These are phyloP conservation scores for Antigone vipio DNA, from an alignment of 2,113 vertebrate genomes.

Conservation along the genomic window DNA sequence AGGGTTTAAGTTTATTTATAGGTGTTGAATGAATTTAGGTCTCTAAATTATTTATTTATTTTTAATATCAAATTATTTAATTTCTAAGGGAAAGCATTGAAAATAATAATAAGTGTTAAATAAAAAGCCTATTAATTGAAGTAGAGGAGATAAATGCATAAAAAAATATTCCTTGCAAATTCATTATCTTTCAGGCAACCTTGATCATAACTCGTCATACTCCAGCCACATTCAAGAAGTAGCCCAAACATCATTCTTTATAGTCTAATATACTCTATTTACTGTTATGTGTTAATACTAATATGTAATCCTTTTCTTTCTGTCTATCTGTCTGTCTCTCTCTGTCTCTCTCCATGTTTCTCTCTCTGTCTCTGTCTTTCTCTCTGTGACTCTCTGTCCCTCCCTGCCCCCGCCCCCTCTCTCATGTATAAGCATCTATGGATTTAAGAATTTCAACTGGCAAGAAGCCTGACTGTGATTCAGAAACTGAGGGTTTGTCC, in stretches of 20 bases:
- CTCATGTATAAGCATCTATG: not conserved
- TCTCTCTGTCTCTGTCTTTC: not conserved
- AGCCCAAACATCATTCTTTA: not conserved
- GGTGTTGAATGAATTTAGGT: not conserved
- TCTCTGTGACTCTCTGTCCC: not conserved
- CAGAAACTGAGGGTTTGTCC: not conserved
- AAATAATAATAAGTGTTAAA: not conserved
- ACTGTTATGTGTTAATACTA: not conserved
- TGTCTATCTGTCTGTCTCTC: not conserved
- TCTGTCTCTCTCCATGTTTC: not conserved
- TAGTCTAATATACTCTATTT: not conserved
- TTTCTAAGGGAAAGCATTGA: not conserved
- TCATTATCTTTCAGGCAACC: not conserved
- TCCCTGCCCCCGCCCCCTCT: fast-evolving
- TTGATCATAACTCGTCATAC: not conserved
- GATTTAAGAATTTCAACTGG: not conserved
- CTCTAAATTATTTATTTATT: not conserved
- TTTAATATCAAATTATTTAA: not conserved
- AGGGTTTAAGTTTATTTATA: not conserved
- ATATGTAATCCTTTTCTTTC: not conserved
- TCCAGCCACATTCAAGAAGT: not conserved
- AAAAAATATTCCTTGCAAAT: not conserved
- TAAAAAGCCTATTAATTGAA: not conserved
- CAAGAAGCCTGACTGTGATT: not conserved
- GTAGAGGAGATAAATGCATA: not conserved